Percentiles rank a stretch among this genome's conserved stretches.
These are phyloP conservation scores for Zoanthus sociatus DNA, from an alignment of 92 coral and sea anemone genomes.

Conservation along the genomic window DNA sequence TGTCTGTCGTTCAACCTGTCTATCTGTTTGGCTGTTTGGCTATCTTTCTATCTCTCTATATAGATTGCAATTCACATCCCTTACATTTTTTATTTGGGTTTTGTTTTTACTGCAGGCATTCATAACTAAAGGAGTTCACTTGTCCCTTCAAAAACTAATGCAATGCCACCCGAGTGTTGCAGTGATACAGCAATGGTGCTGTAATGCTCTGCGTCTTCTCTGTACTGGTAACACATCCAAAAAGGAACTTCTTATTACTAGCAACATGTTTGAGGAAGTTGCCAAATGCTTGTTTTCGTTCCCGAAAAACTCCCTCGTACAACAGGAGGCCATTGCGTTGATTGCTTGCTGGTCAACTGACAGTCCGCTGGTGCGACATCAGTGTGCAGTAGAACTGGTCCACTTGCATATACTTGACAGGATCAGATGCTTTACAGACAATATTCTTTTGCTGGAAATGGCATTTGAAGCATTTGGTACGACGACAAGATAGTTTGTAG, in stretches of 20 bases:
- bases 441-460: conserved; percentile 73
- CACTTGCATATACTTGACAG: conserved; percentile 67
- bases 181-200: conserved; percentile 80
- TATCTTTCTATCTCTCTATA: too few relatives aligned
- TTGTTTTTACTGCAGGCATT: conserved; percentile 56
- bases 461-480: conserved; percentile 92
- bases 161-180: conserved; percentile 57
- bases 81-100: too few relatives aligned
- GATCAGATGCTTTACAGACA: conserved; percentile 55
- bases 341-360: conserved; percentile 91
- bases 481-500: neutral
- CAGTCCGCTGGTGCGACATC: conserved; percentile 80
- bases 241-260: conserved; percentile 68
- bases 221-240: conserved; percentile 60
- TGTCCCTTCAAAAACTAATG: conserved; percentile 75
- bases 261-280: conserved; percentile 73
- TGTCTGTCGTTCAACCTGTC: too few relatives aligned
- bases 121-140: conserved; percentile 73
- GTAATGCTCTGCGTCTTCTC: conserved; percentile 72
- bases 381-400: conserved; percentile 82
- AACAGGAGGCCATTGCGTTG: conserved; percentile 82
- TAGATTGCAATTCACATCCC: neutral
- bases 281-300: conserved; percentile 46
- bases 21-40: too few relatives aligned
- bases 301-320: conserved; percentile 59